Base-by-base conservation (phyloP, 2,113 vertebrate genomes). In the Passer domesticus region DNA sequence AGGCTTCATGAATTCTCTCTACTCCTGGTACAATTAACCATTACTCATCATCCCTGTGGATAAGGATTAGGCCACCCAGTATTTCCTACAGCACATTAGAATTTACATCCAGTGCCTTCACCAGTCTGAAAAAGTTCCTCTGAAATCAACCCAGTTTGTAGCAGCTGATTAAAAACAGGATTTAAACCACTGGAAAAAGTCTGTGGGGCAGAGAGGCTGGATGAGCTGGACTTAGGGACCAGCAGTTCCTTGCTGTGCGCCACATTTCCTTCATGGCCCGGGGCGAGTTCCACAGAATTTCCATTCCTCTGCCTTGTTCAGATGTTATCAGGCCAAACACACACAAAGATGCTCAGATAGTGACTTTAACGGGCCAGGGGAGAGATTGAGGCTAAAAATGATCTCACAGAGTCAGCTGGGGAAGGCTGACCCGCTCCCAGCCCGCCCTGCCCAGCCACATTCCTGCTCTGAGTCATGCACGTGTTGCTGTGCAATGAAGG, bases 281-380 rank as follows among this genome's bases (percentile, higher is more conserved):
- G 21, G 68, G 92, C 52, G 31, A 81, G 30, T 78, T 86, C 49
- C 50, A 13, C 7, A 31, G 46, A 3, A 0, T 62, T 75, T 78
- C 92, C 83, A 84, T 75, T 50, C 60, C 60, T 72, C 27, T 49
- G 60, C 56, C 43, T 70, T 68, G 76, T 92, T 49, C 73, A 81
- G 92, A 96, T 92, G 15, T 87, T 96, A 96, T 97, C 96, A 72
- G 27, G 30, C 39, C 72, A 35, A 55, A 13, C 31, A 21, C 21
- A 53, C 0, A 0, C 5, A 70, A 11, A 95, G 79, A 70, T 63
- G 39, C 5, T 64, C 92, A 56, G 80, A 89, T 78, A 78, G 35
- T 1, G 24, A 21, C 52, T 81, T 89, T 74, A 92, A 44, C 41
- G 30, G 44, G 52, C 25, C 56, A 64, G 24, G 30, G 53, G 35